A percentile compares a stretch with the other conserved stretches of the same genome.
These are phyloP conservation scores for Bovichtus diacanthus DNA, from an alignment of 2,797 vertebrate genomes.

Conservation along the genomic window DNA sequence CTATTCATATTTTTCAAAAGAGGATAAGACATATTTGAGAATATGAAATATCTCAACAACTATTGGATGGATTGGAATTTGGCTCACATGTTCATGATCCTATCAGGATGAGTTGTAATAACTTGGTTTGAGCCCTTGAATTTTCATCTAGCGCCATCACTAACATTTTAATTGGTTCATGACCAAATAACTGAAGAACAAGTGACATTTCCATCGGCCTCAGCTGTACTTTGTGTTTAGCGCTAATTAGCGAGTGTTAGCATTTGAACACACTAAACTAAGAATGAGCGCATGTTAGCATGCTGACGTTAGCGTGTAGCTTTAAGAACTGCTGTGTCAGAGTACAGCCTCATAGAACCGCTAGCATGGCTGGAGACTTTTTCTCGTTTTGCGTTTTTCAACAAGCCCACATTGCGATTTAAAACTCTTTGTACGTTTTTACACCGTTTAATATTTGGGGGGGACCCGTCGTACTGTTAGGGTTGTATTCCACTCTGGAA, in stretches of 20 bases:
- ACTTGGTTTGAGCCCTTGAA: neutral
- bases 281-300: neutral
- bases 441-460: neutral
- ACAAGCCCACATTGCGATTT: neutral
- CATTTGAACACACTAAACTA: neutral
- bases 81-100: neutral
- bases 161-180: too few relatives aligned
- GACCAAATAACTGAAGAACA: neutral
- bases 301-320: neutral
- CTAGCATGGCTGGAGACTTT: neutral
- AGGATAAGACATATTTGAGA: neutral
- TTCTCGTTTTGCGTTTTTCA: neutral
- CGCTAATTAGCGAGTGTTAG: too few relatives aligned
- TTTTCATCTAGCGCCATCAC: neutral
- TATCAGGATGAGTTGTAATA: too few relatives aligned
- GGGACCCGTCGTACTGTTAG: too few relatives aligned
- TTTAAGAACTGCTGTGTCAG: neutral
- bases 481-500: too few relatives aligned
- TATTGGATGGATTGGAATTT: neutral
- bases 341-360: neutral
- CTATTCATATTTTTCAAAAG: conserved; percentile 18
- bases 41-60: neutral
- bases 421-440: neutral
- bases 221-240: too few relatives aligned
- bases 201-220: too few relatives aligned